Conservation (phyloP, 2,113 vertebrate genomes). For the Rhinoptilus africanus region DNA sequence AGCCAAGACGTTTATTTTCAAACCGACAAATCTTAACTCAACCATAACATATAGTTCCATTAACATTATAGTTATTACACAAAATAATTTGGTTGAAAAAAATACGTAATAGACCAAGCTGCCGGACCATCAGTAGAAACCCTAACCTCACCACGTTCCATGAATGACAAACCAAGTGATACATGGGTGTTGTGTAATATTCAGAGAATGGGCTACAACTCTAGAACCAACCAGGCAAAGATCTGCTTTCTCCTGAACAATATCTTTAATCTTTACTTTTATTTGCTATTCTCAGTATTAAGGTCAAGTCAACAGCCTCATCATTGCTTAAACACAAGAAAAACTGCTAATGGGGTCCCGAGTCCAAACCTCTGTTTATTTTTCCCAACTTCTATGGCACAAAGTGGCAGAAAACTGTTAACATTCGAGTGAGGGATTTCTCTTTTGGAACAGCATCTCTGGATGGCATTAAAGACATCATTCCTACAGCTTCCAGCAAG, state of each 20-base stretch:
- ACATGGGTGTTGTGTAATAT: background rate
- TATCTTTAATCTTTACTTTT: background rate
- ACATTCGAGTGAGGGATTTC: background rate
- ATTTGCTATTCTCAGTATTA: background rate
- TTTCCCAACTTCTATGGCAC: background rate
- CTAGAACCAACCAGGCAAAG: background rate
- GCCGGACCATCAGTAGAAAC: background rate
- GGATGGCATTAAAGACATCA: background rate
- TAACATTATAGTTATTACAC: constrained; percentile 70
- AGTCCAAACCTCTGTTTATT: background rate
- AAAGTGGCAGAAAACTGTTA: background rate
- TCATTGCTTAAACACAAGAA: background rate
- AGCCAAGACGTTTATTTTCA: constrained; percentile 72
- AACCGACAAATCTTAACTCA: constrained; percentile 76
- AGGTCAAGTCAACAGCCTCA: background rate
- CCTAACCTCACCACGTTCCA: constrained; percentile 14
- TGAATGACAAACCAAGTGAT: constrained; percentile 66
- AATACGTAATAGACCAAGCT: constrained; percentile 53
- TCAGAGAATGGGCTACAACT: background rate
- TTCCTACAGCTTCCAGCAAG: background rate
- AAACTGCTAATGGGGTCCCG: background rate
- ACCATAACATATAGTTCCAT: constrained; percentile 72
- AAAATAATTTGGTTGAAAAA: constrained; percentile 69
- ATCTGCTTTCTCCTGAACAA: background rate
- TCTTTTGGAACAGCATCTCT: background rate